Conservation (phyloP, 1,140 invertebrate genomes). For the Prorops nasuta region DNA sequence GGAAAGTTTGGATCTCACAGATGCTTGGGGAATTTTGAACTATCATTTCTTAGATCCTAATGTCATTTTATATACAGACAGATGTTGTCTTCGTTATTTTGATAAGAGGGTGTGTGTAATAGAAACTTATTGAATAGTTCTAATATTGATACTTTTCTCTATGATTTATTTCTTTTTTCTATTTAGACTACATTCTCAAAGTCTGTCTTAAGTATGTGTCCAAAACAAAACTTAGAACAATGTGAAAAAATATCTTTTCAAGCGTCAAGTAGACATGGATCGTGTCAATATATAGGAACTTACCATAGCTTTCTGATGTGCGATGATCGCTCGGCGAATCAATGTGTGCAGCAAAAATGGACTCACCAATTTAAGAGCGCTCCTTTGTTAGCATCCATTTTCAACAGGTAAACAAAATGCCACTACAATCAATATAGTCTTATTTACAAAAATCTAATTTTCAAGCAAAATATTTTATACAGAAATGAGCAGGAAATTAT, state of each 20-base stretch:
- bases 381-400: conserved; percentile 32
- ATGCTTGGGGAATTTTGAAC: conserved; percentile 44
- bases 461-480: too few relatives aligned
- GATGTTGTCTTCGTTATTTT: conserved; percentile 46
- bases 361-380: conserved; percentile 49
- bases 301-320: conserved; percentile 43
- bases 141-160: conserved; percentile 4
- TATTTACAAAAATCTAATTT: conserved; percentile 2
- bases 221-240: conserved; percentile 36
- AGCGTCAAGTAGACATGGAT: conserved; percentile 31
- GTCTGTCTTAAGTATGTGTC: conserved; percentile 41
- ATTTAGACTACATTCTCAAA: conserved; percentile 27
- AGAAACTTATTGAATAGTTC: neutral
- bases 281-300: conserved; percentile 41
- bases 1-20: conserved; percentile 18
- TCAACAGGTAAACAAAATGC: conserved; percentile 24
- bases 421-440: neutral
- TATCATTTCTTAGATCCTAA: conserved; percentile 35
- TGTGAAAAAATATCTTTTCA: conserved; percentile 42
- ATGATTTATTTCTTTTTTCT: conserved; percentile 5
- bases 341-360: conserved; percentile 48
- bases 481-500: conserved; percentile 42
- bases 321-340: conserved; percentile 37
- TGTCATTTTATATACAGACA: conserved; percentile 39
- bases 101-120: conserved; percentile 37